Evolutionary conservation across 1,140 invertebrate genomes (phyloP).

Genomic region (Aricia agestis): DNA sequence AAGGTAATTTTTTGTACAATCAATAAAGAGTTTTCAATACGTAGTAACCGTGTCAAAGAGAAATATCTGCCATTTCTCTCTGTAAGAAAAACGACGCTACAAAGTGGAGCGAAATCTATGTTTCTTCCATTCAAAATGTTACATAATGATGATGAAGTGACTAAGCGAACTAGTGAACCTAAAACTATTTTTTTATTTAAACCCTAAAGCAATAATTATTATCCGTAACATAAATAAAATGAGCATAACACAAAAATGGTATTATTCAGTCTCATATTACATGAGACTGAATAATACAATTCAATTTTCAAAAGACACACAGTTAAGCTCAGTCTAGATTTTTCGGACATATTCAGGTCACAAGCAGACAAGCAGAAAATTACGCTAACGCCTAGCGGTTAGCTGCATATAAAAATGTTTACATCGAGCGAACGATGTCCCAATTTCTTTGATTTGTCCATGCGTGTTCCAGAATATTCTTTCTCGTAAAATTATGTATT

Average conservation of each 20-base stretch:
- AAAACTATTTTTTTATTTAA: no score
- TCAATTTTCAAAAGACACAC: not conserved
- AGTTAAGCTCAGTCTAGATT: not conserved
- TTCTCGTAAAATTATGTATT: slow-evolving; percentile 18
- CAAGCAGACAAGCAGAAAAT: slow-evolving; percentile 1
- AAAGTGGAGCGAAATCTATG: no score
- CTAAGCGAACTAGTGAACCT: no score
- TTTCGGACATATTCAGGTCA: slow-evolving; percentile 3
- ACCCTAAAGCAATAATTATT: no score
- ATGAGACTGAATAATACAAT: not conserved
- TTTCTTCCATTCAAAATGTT: no score
- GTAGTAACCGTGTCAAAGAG: no score
- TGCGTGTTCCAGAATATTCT: slow-evolving; percentile 39
- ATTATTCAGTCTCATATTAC: not conserved
- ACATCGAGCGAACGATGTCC: slow-evolving; percentile 31
- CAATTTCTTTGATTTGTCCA: slow-evolving; percentile 52
- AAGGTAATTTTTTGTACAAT: no score
- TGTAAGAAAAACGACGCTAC: no score
- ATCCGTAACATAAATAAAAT: no score
- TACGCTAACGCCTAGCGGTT: not conserved
- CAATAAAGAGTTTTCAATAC: no score
- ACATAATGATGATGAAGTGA: no score
- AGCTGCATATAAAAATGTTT: slow-evolving; percentile 14
- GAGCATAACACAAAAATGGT: not conserved
- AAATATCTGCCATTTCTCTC: no score